Conservation (phyloP, 2,888 invertebrate genomes). For the Agrochola lychnidis region DNA sequence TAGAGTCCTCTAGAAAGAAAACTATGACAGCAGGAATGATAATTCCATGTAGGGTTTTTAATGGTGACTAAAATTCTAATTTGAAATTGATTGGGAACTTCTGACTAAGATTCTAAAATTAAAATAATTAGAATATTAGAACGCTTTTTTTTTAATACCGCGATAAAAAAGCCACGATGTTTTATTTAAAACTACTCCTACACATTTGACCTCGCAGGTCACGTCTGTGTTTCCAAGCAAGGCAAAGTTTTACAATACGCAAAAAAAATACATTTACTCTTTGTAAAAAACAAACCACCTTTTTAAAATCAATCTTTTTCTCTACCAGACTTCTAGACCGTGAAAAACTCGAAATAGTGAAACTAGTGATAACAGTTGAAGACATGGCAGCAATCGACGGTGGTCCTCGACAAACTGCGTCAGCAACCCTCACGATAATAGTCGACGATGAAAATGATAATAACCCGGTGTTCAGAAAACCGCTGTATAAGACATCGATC, state of each 20-base stretch:
- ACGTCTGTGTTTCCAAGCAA: neutral
- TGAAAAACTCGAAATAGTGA: constrained; percentile 95
- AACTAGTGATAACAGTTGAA: constrained; percentile 94
- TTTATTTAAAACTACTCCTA: neutral
- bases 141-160: no score
- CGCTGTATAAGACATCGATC: constrained; percentile 94
- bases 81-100: neutral
- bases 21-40: neutral
- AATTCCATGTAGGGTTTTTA: neutral
- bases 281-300: neutral
- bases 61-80: neutral
- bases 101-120: neutral
- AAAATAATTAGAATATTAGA: neutral
- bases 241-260: neutral
- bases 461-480: constrained; percentile 95
- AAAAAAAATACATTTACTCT: neutral
- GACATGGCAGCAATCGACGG: constrained; percentile 95
- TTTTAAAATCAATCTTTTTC: neutral
- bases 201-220: neutral
- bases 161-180: neutral
- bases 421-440: constrained; percentile 93
- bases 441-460: constrained; percentile 97
- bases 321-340: constrained; percentile 93
- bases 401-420: constrained; percentile 92
- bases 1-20: no score